These are phyloP conservation scores for Nesoenas mayeri DNA, from an alignment of 2,113 vertebrate genomes.

Conservation along the genomic window DNA sequence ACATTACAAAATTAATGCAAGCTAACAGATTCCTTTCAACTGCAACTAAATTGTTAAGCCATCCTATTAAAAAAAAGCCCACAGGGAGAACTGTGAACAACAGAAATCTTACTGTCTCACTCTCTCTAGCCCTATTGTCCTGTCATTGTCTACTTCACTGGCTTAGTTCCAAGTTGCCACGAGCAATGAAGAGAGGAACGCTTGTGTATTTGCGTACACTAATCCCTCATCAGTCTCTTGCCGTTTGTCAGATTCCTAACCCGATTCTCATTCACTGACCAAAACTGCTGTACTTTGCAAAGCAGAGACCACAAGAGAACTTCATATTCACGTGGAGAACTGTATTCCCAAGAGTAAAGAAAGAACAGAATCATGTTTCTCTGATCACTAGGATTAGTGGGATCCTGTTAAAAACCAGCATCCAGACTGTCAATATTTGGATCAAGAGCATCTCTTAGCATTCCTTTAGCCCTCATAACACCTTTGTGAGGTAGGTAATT, in stretches of 20 bases:
- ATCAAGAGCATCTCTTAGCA: background rate
- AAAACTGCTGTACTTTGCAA: background rate
- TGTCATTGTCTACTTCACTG: background rate
- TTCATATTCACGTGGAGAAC: background rate
- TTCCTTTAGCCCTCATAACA: background rate
- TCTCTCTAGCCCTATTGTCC: background rate
- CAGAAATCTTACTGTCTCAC: background rate
- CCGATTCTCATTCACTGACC: background rate
- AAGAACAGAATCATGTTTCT: background rate
- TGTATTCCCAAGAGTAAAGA: background rate
- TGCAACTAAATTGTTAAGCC: background rate
- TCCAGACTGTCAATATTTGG: background rate
- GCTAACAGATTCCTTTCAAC: background rate
- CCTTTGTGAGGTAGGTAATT: conserved; percentile 53
- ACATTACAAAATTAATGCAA: background rate
- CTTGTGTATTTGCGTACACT: background rate
- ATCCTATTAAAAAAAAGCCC: background rate
- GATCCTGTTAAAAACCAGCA: background rate
- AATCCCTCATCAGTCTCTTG: background rate
- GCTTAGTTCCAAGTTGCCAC: background rate
- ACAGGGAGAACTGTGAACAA: background rate
- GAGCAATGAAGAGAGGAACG: background rate
- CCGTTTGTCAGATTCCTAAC: background rate
- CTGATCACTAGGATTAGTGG: background rate
- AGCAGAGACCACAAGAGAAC: background rate